Evolutionary conservation across 2,113 vertebrate species (phyloP).

Genomic region (Boulengeromyrus knoepffleri): DNA sequence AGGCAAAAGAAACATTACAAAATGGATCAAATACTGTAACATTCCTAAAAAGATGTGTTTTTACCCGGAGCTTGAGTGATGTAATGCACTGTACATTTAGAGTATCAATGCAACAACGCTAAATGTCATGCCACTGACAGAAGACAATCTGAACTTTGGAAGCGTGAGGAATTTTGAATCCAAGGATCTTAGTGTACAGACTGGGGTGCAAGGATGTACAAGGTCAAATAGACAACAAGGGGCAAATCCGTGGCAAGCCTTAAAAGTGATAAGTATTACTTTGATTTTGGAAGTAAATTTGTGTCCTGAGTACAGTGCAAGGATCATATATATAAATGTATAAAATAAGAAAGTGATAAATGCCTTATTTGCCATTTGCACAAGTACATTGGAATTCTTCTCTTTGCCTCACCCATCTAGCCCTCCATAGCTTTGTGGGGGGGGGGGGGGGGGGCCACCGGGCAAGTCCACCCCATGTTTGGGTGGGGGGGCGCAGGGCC

Average conservation of each 20-base stretch:
- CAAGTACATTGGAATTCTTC: background rate
- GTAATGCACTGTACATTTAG: background rate
- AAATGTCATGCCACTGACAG: background rate
- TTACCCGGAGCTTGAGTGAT: background rate
- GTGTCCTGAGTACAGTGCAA: background rate
- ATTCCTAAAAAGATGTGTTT: background rate
- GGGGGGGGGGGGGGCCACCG: no score
- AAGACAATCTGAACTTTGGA: background rate
- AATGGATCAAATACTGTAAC: background rate
- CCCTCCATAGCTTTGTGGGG: background rate
- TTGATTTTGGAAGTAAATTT: background rate
- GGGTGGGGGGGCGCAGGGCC: no score
- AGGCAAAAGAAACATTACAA: background rate
- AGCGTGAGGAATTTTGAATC: background rate
- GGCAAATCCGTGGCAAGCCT: background rate
- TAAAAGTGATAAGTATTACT: background rate
- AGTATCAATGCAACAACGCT: background rate
- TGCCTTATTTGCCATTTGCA: background rate
- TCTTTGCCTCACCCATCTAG: no score
- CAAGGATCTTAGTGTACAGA: background rate
- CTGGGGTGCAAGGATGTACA: background rate
- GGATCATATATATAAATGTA: background rate
- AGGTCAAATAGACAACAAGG: background rate
- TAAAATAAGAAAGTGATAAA: background rate
- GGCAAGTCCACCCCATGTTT: no score